Base-by-base conservation (phyloP, 2,888 invertebrate species). In the Dynastes maya region DNA sequence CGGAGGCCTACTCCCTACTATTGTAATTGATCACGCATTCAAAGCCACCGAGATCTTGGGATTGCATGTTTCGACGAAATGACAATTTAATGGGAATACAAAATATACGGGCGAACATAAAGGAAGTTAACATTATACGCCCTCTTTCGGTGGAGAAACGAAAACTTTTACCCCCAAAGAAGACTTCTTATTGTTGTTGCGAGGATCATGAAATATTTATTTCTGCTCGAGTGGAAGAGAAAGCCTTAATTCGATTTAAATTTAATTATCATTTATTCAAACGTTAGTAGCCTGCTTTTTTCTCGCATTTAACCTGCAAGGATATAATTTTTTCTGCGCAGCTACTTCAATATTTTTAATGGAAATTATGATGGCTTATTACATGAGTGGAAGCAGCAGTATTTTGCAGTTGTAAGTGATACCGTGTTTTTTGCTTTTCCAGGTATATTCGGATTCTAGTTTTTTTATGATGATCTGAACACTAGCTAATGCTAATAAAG, bases 11-110 rank as follows among this genome's bases (percentile, higher is more conserved):
- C 83, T 84, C 83, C 81, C 40, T 29, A 16, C 29, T 55, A 78
- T 80, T 80, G 83, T 84, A 85, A 85, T 85, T 85, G 85, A 85
- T 84, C 84, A 84, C 84, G 84, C 83, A 84, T 85, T 83, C 82
- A 81, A 81, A 84, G 81, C 83, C 83, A 80, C 83, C 83, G 71
- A 55, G 71, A 71, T 81, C 83, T 77, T 64, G 84, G 83, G 85
- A 84, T 84, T 83, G 83, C 82, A 80, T 84, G 84, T 84, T 84
- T 83, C 82, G 82, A 82, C 82, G 81, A 85, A 85, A 85, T 85
- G 84, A 84, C 84, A 84, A 84, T 85, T 85, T 84, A 85, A 85
- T 85, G 84, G 78, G 78, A 79, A 79, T 78, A 81, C 81, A 80
- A 80, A 82, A 82, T 80, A 79, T 65, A 65, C 37, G 65, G 65